These are phyloP conservation scores for Drosophila tripunctata DNA, from an alignment of 2,888 invertebrate species.

Conservation along the genomic window DNA sequence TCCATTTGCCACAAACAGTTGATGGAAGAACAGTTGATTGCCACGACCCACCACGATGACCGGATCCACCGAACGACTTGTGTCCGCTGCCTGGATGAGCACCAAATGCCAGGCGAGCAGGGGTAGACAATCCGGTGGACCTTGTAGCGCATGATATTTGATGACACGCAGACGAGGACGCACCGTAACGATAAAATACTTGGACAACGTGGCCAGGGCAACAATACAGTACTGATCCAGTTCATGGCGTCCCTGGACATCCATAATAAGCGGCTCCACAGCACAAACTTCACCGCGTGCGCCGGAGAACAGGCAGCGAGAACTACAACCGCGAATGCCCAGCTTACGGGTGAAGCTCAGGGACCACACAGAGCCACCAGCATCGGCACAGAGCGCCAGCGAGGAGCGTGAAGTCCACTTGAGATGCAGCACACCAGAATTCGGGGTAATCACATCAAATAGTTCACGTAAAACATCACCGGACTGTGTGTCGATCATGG, in stretches of 20 bases:
- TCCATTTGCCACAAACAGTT: conserved; percentile 85
- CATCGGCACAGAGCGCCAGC: conserved; percentile 93
- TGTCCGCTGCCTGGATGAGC: conserved; percentile 90
- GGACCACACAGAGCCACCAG: conserved; percentile 98
- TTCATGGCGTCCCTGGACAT: conserved; percentile 86
- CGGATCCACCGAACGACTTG: conserved; percentile 90
- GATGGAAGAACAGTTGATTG: conserved; percentile 93
- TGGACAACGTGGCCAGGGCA: conserved; percentile 97
- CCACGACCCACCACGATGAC: conserved; percentile 95
- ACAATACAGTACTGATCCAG: conserved; percentile 91
- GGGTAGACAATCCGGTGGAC: conserved; percentile 92
- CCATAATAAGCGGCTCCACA: conserved; percentile 87
- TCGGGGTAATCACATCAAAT: conserved; percentile 92
- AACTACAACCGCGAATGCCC: conserved; percentile 94
- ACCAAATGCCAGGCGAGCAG: conserved; percentile 97
- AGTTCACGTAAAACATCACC: conserved; percentile 91
- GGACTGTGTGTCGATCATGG: conserved; percentile 94
- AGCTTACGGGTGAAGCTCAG: conserved; percentile 94
- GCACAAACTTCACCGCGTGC: conserved; percentile 96
- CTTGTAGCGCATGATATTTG: conserved; percentile 90
- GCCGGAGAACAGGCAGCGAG: conserved; percentile 97
- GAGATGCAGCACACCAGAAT: conserved; percentile 91
- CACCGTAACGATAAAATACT: conserved; percentile 90
- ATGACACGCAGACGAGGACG: conserved; percentile 91
- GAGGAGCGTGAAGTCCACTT: conserved; percentile 88